Evolutionary conservation across 2,113 vertebrate species (phyloP).

Genomic region (Helogale parvula): DNA sequence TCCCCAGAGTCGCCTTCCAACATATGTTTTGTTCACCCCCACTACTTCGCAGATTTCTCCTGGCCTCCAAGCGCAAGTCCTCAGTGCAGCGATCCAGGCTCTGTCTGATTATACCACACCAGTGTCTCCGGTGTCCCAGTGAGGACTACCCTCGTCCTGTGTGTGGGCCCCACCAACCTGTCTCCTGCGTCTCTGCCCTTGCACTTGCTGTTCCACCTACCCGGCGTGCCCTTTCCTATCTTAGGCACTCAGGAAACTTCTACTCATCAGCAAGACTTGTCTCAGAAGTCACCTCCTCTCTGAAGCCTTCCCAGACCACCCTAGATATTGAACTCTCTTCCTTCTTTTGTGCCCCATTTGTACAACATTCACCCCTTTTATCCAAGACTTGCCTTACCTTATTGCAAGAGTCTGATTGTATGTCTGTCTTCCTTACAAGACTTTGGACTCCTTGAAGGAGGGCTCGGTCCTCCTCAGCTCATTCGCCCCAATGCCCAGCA

Average conservation of each 20-base stretch:
- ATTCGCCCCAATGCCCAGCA: not conserved
- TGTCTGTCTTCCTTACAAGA: not conserved
- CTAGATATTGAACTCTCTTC: not conserved
- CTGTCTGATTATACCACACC: not conserved
- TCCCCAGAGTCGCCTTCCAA: not conserved
- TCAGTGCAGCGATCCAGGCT: not conserved
- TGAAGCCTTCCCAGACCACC: not conserved
- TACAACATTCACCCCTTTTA: not conserved
- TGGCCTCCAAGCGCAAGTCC: not conserved
- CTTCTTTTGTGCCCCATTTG: not conserved
- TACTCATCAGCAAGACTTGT: not conserved
- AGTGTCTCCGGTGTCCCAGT: not conserved
- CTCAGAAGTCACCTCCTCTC: slow-evolving; percentile 6
- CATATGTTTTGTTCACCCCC: not conserved
- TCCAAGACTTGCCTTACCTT: not conserved
- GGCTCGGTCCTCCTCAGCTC: not conserved
- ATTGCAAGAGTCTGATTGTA: not conserved
- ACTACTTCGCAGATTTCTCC: not conserved
- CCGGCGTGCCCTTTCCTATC: not conserved
- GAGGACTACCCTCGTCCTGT: fast-evolving
- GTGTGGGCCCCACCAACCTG: not conserved
- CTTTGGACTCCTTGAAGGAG: not conserved
- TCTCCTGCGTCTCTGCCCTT: not conserved
- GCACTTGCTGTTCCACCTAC: not conserved
- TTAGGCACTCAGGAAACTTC: not conserved